Evolutionary conservation across 2,888 invertebrate genomes (phyloP).

Genomic region (Scrobipalpa costella): DNA sequence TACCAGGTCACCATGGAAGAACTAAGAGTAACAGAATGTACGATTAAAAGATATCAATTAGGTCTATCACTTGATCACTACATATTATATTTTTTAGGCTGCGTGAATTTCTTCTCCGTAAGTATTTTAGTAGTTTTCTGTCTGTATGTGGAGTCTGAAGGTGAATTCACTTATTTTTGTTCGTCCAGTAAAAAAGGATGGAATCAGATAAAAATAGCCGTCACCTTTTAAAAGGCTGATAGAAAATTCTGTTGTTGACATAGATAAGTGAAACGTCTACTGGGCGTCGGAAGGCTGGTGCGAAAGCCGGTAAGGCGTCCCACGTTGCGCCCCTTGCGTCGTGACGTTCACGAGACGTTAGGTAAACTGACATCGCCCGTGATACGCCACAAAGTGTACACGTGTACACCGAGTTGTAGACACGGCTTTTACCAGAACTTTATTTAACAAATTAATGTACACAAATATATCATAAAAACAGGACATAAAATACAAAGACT

Average conservation of each 20-base stretch:
- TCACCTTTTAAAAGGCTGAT: neutral
- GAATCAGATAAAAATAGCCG: neutral
- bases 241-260: conserved; percentile 34
- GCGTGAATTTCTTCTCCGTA: too few species aligned
- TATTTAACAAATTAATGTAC: too few species aligned
- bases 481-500: too few species aligned
- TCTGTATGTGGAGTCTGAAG: too few species aligned
- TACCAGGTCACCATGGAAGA: too few species aligned
- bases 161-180: too few species aligned
- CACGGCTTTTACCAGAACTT: conserved; percentile 4
- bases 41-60: too few species aligned
- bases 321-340: neutral
- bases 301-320: conserved; percentile 24
- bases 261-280: conserved; percentile 40
- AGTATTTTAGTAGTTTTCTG: too few species aligned
- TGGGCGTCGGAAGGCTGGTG: conserved; percentile 36
- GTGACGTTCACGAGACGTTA: neutral
- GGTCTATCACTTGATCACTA: too few species aligned
- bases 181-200: neutral
- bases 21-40: too few species aligned
- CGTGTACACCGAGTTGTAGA: neutral
- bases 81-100: too few species aligned
- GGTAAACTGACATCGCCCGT: neutral
- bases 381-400: neutral
- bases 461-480: too few species aligned